phyloP scores from a whole-genome alignment of 2,888 invertebrate genomes.

The Epirrhoe alternata region DNA sequence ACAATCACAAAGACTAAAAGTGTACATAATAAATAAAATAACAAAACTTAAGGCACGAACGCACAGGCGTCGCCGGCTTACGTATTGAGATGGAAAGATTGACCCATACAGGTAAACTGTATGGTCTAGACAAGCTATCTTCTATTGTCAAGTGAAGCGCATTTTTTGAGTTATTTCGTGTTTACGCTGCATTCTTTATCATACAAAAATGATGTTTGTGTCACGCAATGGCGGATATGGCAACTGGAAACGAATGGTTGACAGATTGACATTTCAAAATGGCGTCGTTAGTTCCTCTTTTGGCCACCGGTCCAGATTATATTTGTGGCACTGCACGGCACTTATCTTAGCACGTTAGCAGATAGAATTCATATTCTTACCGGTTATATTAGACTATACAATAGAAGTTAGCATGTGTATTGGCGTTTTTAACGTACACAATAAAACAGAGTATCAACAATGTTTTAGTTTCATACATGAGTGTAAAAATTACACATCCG shows the following conservation, averaged over 20 bases:
- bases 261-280: too few relatives aligned
- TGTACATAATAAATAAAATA: conserved; percentile 55
- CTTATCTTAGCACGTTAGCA: too few relatives aligned
- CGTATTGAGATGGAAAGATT: conserved; percentile 28
- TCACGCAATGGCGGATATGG: too few relatives aligned
- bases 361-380: too few relatives aligned
- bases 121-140: not conserved
- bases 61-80: conserved; percentile 33
- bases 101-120: not conserved
- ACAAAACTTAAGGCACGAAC: conserved; percentile 47
- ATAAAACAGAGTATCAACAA: not conserved
- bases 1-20: conserved; percentile 56
- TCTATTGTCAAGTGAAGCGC: not conserved
- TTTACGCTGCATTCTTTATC: too few relatives aligned
- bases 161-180: too few relatives aligned
- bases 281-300: too few relatives aligned
- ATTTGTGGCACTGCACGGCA: too few relatives aligned
- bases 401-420: not conserved
- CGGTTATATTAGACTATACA: not conserved
- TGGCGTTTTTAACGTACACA: not conserved
- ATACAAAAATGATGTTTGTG: too few relatives aligned
- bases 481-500: conserved; percentile 19
- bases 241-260: too few relatives aligned
- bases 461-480: not conserved
- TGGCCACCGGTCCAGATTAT: too few relatives aligned